Evolutionary conservation across 37 sponge, comb jelly and placozoan genomes (phyloP), one percentile per base, ranked within the genome.

Genomic region (Cliona cf. orientalis): DNA sequence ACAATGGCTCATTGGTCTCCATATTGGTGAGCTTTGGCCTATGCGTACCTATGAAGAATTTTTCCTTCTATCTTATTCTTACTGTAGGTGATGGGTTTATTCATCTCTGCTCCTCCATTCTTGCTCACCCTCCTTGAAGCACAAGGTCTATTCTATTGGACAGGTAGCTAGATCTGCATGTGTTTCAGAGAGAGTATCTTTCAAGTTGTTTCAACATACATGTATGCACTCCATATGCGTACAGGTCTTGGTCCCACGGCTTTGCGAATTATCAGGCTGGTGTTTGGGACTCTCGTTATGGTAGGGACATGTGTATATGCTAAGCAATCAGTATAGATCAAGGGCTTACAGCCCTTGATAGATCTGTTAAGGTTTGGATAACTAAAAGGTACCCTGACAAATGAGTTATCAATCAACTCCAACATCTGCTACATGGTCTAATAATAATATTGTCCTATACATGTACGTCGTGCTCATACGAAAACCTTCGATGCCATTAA

Each of bases 101-200:
- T 82, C 45, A 28, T 86, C 14, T 26, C 57, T 2, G 22, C 36
- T 41, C 91, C 91, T 9, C 25, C 63, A 26, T 91, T 86, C 36
- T 53, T 81, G 5, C 74, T 91, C 41, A 81, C 91, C 2, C 63
- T 91, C 42, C 61, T 91, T 64, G 91, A 91, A 45, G 53, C 91
- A 65, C 91, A 91, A 31, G 74, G 79, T 23, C 59, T 91, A 7
- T 76, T 81, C 35, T 45, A 76, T 19, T 91, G 86, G 87, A 67
- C 72, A 26, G 75, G 91, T 86, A 59, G 61, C 85, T 74, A 45
- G 6, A 37, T 12, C 38, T 43, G 26, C 4, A 23, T 71, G 17
- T 14, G 2, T 29, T 29, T 14, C 28, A 29, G 28, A 29, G 23
- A 59, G 5, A 9, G 14, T 59, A 3, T n/a, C n/a, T 59, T 29